Conservation (phyloP, 2,888 invertebrate genomes). For the Agriopis aurantiaria region DNA sequence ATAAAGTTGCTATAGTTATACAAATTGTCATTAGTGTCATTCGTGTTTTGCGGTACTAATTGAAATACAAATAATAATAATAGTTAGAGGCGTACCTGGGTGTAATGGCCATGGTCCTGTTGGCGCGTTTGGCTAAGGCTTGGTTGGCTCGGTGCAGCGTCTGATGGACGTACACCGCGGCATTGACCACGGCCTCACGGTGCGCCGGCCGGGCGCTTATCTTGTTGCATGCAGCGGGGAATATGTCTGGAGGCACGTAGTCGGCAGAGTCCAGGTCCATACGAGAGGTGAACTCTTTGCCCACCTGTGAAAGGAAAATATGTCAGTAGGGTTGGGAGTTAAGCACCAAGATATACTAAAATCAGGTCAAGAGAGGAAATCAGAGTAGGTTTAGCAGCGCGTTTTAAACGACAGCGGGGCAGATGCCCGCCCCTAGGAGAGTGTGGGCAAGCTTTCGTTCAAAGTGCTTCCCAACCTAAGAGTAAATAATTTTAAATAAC, state of each 20-base stretch:
- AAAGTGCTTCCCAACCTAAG: too few species aligned
- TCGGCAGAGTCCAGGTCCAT: slow-evolving; percentile 96
- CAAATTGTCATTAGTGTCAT: too few species aligned
- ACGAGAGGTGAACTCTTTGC: slow-evolving; percentile 97
- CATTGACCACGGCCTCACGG: slow-evolving; percentile 99
- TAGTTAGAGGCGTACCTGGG: slow-evolving; percentile 86
- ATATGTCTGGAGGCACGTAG: slow-evolving; percentile 95
- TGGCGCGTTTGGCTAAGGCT: slow-evolving; percentile 95
- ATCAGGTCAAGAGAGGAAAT: too few species aligned
- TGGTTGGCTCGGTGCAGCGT: slow-evolving; percentile 98
- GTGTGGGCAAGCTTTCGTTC: too few species aligned
- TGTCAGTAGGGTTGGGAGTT: neutral
- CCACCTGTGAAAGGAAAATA: slow-evolving; percentile 85
- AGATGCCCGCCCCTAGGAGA: too few species aligned
- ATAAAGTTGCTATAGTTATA: too few species aligned
- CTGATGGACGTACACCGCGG: slow-evolving; percentile 99
- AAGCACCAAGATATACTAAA: neutral
- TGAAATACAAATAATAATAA: too few species aligned
- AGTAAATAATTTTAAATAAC: too few species aligned
- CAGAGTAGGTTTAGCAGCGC: too few species aligned
- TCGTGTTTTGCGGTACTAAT: too few species aligned
- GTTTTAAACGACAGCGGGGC: too few species aligned
- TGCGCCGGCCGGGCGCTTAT: slow-evolving; percentile 92
- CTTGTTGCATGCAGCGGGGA: slow-evolving; percentile 94
- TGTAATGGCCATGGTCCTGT: slow-evolving; percentile 98